Base-by-base conservation (phyloP, 2,888 invertebrate genomes). In the Blera fallax region DNA sequence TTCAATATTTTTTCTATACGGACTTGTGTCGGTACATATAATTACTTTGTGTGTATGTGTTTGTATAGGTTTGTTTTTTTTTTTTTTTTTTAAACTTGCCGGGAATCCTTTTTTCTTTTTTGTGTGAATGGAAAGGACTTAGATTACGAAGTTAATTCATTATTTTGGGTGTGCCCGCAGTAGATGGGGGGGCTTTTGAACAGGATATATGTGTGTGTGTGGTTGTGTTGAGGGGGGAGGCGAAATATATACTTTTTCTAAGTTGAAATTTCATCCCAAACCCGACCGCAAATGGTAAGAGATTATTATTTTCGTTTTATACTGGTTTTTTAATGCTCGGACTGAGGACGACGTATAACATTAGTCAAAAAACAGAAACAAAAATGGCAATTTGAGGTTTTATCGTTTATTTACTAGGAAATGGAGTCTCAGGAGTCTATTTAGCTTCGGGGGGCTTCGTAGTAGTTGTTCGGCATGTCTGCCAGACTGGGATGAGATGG, bases 141-240 rank as follows among this genome's bases (percentile, higher is more conserved):
- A 10, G 56, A 29, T 45, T 29, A 29, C 54, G 11, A 43, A 54
- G 69, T 56, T 52, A 50, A 52, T 67, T 67, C 43, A 67, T 52
- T 40, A 67, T 67, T 24, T 65, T 5, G 34, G 21, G 24, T n/a
- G 11, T 43, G 43, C 43, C 6, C 5, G 14, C 7, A 6, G 32
- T 14, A 2, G 40, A 10, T 2, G 34, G 6, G 34, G 6, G 34
- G 34, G 34, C 4, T 11, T 11, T 1, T n/a, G 2, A 3, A 2
- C 11, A 37, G 37, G 37, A n/a, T 1, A n/a, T 24, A 24, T 2
- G 24, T 2, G 24, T 24, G 4, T 24, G 4, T 24, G 4, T 4
- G 4, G 2, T 3, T 24, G 24, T 24, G n/a, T n/a, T n/a, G n/a
- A n/a, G n/a, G n/a, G n/a, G n/a, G n/a, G n/a, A n/a, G n/a, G n/a